Percentiles rank a stretch among this genome's conserved stretches.
Conservation (phyloP, 2,113 vertebrate genomes). For the Neofelis nebulosa region DNA sequence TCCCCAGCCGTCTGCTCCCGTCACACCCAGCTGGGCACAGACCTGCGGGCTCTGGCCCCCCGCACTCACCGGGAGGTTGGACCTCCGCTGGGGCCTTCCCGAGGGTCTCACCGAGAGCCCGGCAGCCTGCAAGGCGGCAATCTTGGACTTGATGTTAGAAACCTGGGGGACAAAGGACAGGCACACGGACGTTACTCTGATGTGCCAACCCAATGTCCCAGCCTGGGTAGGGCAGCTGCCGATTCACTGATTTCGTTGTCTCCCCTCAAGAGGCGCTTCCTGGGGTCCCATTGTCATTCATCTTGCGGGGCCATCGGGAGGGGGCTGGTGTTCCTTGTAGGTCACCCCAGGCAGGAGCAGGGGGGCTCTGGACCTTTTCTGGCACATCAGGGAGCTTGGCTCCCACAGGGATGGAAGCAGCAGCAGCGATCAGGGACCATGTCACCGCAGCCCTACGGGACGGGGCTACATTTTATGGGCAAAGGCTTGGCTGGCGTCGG, state of each 20-base stretch:
- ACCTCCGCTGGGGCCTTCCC: conserved; percentile 84
- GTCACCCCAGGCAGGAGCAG: neutral
- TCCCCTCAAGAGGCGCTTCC: fast-evolving
- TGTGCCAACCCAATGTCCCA: fast-evolving
- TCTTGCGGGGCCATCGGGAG: fast-evolving
- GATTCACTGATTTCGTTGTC: fast-evolving
- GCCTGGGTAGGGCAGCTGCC: neutral
- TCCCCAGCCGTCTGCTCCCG: neutral
- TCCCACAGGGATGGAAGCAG: neutral
- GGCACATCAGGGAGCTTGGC: neutral
- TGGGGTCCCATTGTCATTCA: fast-evolving
- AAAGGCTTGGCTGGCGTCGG: neutral
- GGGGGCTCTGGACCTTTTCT: neutral
- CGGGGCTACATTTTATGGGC: fast-evolving
- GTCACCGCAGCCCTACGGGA: neutral
- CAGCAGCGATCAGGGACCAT: fast-evolving
- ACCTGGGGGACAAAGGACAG: conserved; percentile 82
- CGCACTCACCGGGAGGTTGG: conserved; percentile 80
- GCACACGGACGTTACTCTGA: fast-evolving
- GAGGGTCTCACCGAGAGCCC: conserved; percentile 84
- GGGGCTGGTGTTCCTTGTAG: neutral
- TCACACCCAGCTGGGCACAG: neutral
- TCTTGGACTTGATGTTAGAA: conserved; percentile 92
- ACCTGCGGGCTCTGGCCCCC: fast-evolving
- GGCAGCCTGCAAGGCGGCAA: conserved; percentile 91